Evolutionary conservation across 2,797 vertebrate genomes (phyloP).

Genomic region (Pangasius djambal): DNA sequence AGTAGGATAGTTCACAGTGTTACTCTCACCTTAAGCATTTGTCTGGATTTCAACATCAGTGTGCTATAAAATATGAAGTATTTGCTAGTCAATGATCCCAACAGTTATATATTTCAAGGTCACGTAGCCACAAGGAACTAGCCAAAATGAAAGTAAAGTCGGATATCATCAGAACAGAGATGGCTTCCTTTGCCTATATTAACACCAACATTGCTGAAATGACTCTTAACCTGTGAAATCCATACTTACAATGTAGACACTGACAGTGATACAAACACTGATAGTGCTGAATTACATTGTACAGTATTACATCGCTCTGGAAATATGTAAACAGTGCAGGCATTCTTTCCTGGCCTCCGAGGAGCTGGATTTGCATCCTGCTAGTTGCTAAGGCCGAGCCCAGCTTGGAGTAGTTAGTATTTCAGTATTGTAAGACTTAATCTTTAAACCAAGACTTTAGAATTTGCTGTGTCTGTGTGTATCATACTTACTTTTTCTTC

Average conservation of each 20-base stretch:
- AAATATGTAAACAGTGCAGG: not conserved
- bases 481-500: not conserved
- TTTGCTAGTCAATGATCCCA: not conserved
- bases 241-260: not conserved
- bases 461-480: not conserved
- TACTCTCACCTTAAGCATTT: not conserved
- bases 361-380: not conserved
- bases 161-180: not conserved
- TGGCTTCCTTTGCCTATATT: not conserved
- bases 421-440: not conserved
- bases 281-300: not conserved
- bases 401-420: not conserved
- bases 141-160: conserved; percentile 1
- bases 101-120: not conserved
- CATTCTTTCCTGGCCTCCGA: not conserved
- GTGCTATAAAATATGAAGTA: not conserved
- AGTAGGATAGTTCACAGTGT: too few relatives aligned
- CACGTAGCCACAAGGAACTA: not conserved
- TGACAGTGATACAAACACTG: not conserved
- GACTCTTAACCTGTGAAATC: not conserved
- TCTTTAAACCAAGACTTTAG: not conserved
- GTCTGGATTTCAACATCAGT: not conserved
- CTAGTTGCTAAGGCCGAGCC: not conserved
- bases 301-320: not conserved
- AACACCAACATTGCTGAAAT: not conserved